phyloP scores from a whole-genome alignment of 1,140 invertebrate genomes.

The Alviniconcha marisindica region DNA sequence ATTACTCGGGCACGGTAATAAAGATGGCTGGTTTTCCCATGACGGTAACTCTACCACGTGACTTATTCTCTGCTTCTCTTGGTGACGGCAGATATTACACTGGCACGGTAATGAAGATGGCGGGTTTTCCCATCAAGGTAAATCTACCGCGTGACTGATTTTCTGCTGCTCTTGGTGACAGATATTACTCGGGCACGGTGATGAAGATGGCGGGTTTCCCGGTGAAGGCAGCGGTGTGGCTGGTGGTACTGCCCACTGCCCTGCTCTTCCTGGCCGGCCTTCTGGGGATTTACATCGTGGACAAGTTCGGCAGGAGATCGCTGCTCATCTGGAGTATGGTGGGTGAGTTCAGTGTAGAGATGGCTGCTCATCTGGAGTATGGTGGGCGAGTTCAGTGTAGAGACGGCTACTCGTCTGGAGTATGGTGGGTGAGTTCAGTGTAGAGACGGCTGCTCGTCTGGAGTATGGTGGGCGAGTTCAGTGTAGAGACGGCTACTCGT shows the following conservation, averaged over 20 bases:
- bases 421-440: slow-evolving; percentile 69
- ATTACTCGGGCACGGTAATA: no score
- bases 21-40: no score
- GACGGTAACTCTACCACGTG: no score
- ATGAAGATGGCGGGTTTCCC: slow-evolving; percentile 81
- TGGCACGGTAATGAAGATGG: no score
- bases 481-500: no score
- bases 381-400: slow-evolving; percentile 68
- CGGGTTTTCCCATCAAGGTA: no score
- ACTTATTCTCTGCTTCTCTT: not conserved
- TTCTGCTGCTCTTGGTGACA: slow-evolving; percentile 52
- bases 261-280: slow-evolving; percentile 81
- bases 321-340: slow-evolving; percentile 78
- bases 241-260: slow-evolving; percentile 78
- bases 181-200: slow-evolving; percentile 82
- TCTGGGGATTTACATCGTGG: slow-evolving; percentile 80
- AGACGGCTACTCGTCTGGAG: slow-evolving; percentile 78
- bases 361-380: slow-evolving; percentile 77
- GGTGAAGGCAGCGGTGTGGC: slow-evolving; percentile 80
- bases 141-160: no score
- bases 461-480: slow-evolving; percentile 72
- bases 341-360: slow-evolving; percentile 67
- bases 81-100: no score
- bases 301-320: slow-evolving; percentile 79
- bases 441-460: slow-evolving; percentile 77